These are phyloP conservation scores for Plemyria rubiginata DNA, from an alignment of 2,888 invertebrate genomes.

Conservation along the genomic window DNA sequence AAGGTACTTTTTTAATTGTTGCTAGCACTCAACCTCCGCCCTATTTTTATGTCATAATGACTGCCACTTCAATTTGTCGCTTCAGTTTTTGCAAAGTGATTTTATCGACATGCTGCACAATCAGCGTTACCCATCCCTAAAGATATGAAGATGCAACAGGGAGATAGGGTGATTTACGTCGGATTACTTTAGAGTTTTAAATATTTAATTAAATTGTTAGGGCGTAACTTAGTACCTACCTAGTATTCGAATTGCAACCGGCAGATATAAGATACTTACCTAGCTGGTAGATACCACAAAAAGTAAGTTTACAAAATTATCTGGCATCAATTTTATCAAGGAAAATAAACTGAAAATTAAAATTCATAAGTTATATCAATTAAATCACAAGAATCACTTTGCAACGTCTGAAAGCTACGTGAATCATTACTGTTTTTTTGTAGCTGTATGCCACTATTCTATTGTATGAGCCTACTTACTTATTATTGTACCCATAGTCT, in stretches of 20 bases:
- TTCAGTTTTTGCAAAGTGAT: conserved; percentile 59
- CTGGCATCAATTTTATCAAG: too few relatives aligned
- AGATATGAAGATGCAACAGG: background rate
- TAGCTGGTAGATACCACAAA: too few relatives aligned
- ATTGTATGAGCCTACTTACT: too few relatives aligned
- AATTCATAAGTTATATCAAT: too few relatives aligned
- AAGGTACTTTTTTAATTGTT: conserved; percentile 12
- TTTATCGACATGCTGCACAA: conserved; percentile 60
- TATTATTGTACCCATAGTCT: too few relatives aligned
- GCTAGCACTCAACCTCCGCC: conserved; percentile 45
- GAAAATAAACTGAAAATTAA: too few relatives aligned
- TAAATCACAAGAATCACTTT: too few relatives aligned
- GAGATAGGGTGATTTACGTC: background rate
- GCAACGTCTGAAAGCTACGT: background rate
- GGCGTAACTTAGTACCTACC: background rate
- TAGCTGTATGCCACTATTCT: too few relatives aligned
- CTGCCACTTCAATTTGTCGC: conserved; percentile 65
- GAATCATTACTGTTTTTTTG: too few relatives aligned
- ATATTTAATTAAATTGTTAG: background rate
- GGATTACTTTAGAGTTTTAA: background rate
- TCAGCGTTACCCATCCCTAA: conserved; percentile 60
- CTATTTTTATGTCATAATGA: conserved; percentile 63
- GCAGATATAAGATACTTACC: background rate
- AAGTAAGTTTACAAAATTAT: background rate
- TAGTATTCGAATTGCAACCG: background rate